Conservation (phyloP, 2,888 invertebrate genomes). For the Synergus umbraculus region DNA sequence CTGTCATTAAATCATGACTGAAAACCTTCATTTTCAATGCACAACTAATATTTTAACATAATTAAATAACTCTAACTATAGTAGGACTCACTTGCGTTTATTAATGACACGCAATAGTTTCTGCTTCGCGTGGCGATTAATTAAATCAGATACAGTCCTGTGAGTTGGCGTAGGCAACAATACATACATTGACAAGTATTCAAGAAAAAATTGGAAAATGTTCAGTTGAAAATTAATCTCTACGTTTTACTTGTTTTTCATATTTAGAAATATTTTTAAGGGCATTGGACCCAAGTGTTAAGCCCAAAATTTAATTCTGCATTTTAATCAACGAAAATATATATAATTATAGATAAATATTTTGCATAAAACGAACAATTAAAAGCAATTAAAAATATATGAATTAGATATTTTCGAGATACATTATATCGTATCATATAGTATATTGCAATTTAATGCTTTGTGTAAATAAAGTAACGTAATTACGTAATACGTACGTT, state of each 20-base stretch:
- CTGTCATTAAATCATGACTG: slow-evolving; percentile 9
- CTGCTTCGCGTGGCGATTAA: slow-evolving; percentile 53
- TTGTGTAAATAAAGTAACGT: too few species aligned
- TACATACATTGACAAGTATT: background rate
- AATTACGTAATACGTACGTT: too few species aligned
- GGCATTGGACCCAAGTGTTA: too few species aligned
- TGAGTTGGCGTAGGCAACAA: slow-evolving; percentile 43
- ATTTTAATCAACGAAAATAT: too few species aligned
- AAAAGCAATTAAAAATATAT: too few species aligned
- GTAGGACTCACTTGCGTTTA: slow-evolving; percentile 41
- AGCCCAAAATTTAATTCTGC: too few species aligned
- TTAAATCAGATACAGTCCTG: slow-evolving; percentile 51
- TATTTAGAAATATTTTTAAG: too few species aligned
- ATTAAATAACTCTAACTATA: background rate
- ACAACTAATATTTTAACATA: slow-evolving; percentile 24
- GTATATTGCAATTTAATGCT: too few species aligned
- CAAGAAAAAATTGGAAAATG: background rate
- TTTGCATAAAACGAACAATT: too few species aligned
- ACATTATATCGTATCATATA: too few species aligned
- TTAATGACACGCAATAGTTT: slow-evolving; percentile 50
- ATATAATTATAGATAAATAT: too few species aligned
- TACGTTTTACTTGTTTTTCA: background rate
- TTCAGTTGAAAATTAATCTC: background rate
- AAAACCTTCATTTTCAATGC: slow-evolving; percentile 10
- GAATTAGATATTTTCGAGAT: too few species aligned